Percentiles rank a stretch among this genome's conserved stretches.
phyloP scores from a whole-genome alignment of 2,888 invertebrate species.

The Nomada fucata region DNA sequence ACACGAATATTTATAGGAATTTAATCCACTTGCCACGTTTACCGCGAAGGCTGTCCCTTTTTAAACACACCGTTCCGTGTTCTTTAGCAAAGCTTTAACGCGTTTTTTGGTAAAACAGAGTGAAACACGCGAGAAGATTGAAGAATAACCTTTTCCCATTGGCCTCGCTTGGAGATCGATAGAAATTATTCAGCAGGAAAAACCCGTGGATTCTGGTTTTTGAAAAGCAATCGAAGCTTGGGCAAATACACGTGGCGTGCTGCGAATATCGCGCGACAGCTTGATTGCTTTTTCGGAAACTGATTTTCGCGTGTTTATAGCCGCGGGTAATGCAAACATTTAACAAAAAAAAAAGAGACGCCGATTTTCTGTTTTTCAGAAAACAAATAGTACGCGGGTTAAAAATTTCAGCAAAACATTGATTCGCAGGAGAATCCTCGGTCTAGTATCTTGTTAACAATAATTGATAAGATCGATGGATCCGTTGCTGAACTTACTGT shows the following conservation, averaged over 20 bases:
- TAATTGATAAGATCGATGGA: too few species aligned
- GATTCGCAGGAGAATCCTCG: too few species aligned
- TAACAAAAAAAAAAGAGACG: neutral
- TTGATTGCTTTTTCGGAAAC: conserved; percentile 6
- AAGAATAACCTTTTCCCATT: neutral
- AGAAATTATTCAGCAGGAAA: neutral
- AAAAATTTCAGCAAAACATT: neutral
- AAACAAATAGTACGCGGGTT: neutral
- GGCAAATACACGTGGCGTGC: neutral
- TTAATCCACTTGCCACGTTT: too few species aligned
- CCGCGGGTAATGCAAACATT: neutral
- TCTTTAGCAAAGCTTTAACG: too few species aligned
- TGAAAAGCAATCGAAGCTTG: neutral
- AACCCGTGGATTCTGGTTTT: neutral
- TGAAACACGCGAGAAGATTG: neutral
- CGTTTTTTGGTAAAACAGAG: neutral
- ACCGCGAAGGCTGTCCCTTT: too few species aligned
- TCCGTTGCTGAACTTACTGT: too few species aligned
- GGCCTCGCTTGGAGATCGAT: neutral
- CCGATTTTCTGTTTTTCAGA: neutral
- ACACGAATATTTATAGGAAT: too few species aligned
- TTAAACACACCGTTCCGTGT: too few species aligned
- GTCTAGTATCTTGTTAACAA: too few species aligned
- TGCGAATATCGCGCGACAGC: neutral
- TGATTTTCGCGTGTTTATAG: neutral